These are phyloP conservation scores for Adineta ricciae DNA, from an alignment of 2,888 invertebrate species.

Conservation along the genomic window DNA sequence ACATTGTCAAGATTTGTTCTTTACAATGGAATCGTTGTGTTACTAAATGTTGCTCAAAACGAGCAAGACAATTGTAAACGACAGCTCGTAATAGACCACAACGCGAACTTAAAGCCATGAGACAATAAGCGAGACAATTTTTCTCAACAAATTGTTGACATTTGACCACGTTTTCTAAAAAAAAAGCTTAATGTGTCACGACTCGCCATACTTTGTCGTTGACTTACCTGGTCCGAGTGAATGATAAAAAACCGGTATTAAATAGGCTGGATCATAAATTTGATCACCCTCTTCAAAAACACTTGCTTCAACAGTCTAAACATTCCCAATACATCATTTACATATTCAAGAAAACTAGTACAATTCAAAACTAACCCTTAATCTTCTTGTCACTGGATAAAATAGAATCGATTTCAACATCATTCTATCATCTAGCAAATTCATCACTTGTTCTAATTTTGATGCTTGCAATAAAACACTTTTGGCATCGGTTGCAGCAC, in stretches of 20 bases:
- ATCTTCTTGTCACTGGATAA: not conserved
- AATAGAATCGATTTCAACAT: not conserved
- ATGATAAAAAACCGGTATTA: conserved; percentile 4
- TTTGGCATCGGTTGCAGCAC: not conserved
- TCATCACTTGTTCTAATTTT: not conserved
- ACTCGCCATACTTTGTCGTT: too few species aligned
- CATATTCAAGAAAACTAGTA: too few species aligned
- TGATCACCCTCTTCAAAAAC: not conserved
- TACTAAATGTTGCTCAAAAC: conserved; percentile 10
- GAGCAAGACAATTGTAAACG: not conserved
- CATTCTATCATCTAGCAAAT: not conserved
- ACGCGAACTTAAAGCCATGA: not conserved
- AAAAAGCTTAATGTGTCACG: too few species aligned
- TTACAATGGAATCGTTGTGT: conserved; percentile 3
- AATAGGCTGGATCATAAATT: conserved; percentile 1
- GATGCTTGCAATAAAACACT: not conserved
- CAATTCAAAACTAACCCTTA: not conserved
- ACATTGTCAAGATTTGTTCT: not conserved
- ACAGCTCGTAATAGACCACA: not conserved
- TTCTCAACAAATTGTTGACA: conserved; percentile 14
- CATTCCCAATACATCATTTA: too few species aligned
- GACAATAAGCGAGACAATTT: not conserved
- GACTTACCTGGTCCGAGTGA: not conserved
- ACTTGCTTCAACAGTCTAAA: not conserved
- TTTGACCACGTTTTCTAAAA: not conserved